Evolutionary conservation across 2,797 vertebrate genomes (phyloP), one percentile per base, ranked within the genome.

Genomic region (Tauraco hartlaubi): DNA sequence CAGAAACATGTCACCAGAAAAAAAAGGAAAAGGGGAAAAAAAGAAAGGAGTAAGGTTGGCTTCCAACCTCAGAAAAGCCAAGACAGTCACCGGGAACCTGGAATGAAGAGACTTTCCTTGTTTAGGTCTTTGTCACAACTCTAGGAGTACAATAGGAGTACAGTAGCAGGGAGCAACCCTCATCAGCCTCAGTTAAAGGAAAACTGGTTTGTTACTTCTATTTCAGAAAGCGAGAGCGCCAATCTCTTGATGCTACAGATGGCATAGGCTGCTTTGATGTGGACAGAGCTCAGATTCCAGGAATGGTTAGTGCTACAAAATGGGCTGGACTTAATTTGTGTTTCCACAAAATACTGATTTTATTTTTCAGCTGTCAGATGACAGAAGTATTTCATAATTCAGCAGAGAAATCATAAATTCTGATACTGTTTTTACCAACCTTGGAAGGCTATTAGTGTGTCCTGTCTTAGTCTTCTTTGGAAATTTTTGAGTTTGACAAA

Each of bases 11-110:
- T 21, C 26, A 72, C 9, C 7, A 73, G 52, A 6, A 15, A 26
- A 41, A 11, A 8, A 72, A 13, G 23, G 1, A 3, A 1, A 5
- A 1, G 6, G 5, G 12, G 29, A 35, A 6, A 8, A 9, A 5
- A 13, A 31, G 9, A 5, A 31, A 54, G 11, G 12, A 31, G 31
- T 17, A 58, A 21, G 8, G 9, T 5, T 28, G 11, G 37, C 15
- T 68, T 35, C 19, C 43, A 61, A 51, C 12, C 22, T 66, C 43
- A 37, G 33, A 75, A 84, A 35, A 88, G 26, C 31, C 33, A 84
- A 59, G 48, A 43, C 12, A 51, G 12, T 52, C 17, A 26, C 21
- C 14, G 76, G 48, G 35, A 79, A 21, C 12, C 15, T 61, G 26
- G 35, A 76, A 80, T 7, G 21, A 28, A 86, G 56, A 63, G 8